Evolutionary conservation across 2,113 vertebrate genomes (phyloP), one percentile per base, ranked within the genome.

Genomic region (Zosterops japonicus): DNA sequence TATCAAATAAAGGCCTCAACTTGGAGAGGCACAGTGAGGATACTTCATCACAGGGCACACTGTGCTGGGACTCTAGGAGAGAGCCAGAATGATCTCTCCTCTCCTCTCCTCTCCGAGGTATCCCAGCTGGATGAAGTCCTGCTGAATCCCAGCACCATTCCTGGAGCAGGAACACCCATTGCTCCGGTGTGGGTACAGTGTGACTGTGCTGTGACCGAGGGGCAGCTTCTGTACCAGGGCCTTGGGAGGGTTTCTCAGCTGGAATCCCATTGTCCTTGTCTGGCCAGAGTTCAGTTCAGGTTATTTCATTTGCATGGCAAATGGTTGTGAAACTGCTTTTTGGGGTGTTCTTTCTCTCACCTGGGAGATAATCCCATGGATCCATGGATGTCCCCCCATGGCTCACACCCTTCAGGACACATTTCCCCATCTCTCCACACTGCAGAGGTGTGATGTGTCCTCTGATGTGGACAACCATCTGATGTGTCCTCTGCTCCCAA

Each of bases 371-470:
- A 14, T 25, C 15, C 71, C n/a, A 8, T 9, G 35, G 41, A 22
- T 12, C 42, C 36, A 10, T 8, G 42, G 50, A 12, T 57, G 67
- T 36, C 18, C 17, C 49, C 49, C 28, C 4, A 2, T 11, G 50
- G 59, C 17, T 65, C 59, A 33, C 18, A 17, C 53, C 44, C 35
- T 33, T 13, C 25, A 14, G 36, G 64, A 29, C 0, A 29, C 36
- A 8, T 33, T 42, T 56, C n/a, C 39, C 53, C 31, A 0, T 15
- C 36, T 0, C 39, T 23, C n/a, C 63, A 12, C 52, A 2, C 1
- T 6, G 63, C 75, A 63, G 71, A 15, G 0, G 47, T 60, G 31
- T 47, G 65, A 27, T 5, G 1, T 9, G 39, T 46, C 42, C 69
- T 31, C 64, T 75, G 69, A 39, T 39, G 39, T 39, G 39, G 39